Evolutionary conservation across 2,113 vertebrate genomes (phyloP).

Genomic region (Stictonetta naevosa): DNA sequence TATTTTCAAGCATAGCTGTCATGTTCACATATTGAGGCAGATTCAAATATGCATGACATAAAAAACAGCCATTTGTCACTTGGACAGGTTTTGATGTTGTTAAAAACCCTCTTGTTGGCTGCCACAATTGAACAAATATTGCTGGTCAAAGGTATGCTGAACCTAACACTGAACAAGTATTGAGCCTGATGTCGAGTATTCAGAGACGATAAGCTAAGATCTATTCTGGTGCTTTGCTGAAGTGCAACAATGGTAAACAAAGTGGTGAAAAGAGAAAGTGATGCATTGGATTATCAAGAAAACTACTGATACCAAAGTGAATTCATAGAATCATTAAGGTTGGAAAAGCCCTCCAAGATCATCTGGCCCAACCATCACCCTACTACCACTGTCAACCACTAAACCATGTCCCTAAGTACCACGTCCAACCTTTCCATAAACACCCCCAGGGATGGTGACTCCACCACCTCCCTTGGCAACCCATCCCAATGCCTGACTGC

Average conservation of each 20-base stretch:
- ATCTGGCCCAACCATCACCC: no score
- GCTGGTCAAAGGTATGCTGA: neutral
- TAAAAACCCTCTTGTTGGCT: neutral
- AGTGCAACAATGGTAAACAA: neutral
- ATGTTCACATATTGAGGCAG: fast-evolving
- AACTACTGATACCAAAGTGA: neutral
- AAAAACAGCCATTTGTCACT: neutral
- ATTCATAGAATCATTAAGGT: neutral
- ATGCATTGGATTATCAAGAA: neutral
- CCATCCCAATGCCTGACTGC: no score
- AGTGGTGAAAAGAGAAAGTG: neutral
- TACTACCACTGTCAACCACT: no score
- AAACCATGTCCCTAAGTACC: no score
- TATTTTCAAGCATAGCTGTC: neutral
- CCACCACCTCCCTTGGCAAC: no score
- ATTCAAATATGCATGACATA: neutral
- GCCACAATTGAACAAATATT: neutral
- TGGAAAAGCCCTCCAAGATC: no score
- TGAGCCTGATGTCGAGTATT: no score
- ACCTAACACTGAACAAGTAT: neutral
- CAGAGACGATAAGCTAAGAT: neutral
- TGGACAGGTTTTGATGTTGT: neutral
- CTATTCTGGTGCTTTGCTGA: neutral
- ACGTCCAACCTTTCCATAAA: no score
- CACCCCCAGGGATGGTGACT: no score